Percentiles rank a stretch among this genome's conserved stretches.
phyloP scores from a whole-genome alignment of 2,888 invertebrate genomes.

The Drosophila austrosaltans region DNA sequence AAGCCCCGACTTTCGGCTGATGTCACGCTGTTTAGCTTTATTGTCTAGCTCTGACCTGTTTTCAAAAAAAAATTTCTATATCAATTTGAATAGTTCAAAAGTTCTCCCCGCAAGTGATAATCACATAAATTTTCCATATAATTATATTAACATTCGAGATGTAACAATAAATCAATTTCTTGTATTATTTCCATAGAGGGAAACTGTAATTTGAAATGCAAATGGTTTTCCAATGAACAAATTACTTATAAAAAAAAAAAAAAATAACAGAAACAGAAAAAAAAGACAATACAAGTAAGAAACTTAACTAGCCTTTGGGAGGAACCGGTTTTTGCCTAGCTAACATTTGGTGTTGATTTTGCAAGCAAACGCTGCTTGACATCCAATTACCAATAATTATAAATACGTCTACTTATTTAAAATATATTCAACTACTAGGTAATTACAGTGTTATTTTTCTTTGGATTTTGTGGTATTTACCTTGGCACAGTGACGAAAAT shows the following conservation, averaged over 20 bases:
- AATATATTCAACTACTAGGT: constrained; percentile 30
- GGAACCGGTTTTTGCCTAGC: constrained; percentile 65
- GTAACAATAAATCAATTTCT: constrained; percentile 39
- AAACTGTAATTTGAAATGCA: constrained; percentile 57
- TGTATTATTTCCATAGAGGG: constrained; percentile 56
- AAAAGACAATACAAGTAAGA: constrained; percentile 26
- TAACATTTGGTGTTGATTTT: constrained; percentile 54
- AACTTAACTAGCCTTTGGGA: constrained; percentile 30
- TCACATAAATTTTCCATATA: constrained; percentile 34
- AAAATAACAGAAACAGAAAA: constrained; percentile 1
- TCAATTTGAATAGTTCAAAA: constrained; percentile 2
- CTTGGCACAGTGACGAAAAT: constrained; percentile 88
- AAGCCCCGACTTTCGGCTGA: constrained; percentile 47
- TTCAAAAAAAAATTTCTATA: not conserved
- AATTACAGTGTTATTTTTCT: constrained; percentile 28
- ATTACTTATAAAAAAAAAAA: constrained; percentile 2
- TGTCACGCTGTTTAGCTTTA: constrained; percentile 37
- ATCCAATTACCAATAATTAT: constrained; percentile 48
- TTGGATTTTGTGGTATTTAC: constrained; percentile 76
- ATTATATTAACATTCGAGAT: constrained; percentile 29
- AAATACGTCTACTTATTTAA: constrained; percentile 34
- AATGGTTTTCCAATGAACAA: constrained; percentile 41
- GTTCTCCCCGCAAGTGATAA: constrained; percentile 22
- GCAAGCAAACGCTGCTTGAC: constrained; percentile 55
- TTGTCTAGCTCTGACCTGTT: constrained; percentile 7